Conservation (phyloP, 2,797 vertebrate species). For the Lagodon rhomboides region DNA sequence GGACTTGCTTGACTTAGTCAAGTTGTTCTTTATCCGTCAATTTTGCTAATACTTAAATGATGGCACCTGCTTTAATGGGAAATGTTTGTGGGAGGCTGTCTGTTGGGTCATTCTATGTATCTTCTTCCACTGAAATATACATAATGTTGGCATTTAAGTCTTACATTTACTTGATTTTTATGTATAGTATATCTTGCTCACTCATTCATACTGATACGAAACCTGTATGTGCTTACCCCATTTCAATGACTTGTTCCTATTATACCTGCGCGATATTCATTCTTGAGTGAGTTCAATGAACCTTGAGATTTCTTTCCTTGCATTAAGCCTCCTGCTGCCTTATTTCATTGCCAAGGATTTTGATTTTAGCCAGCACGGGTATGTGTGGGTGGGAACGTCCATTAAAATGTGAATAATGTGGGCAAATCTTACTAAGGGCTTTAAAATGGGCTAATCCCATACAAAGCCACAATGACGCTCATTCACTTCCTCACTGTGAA, state of each 20-base stretch:
- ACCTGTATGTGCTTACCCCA: background rate
- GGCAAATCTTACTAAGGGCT: slow-evolving; percentile 81
- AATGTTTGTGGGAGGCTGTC: too few species aligned
- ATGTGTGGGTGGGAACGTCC: slow-evolving; percentile 71
- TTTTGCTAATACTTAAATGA: too few species aligned
- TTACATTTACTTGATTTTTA: background rate
- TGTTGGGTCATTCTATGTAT: too few species aligned
- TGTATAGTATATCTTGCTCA: background rate
- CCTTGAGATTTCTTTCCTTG: slow-evolving; percentile 48
- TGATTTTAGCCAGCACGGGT: slow-evolving; percentile 54
- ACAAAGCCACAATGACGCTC: slow-evolving; percentile 79
- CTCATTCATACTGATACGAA: slow-evolving; percentile 10
- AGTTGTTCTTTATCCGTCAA: too few species aligned
- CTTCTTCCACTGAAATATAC: background rate
- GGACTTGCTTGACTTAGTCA: too few species aligned
- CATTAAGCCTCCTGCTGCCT: slow-evolving; percentile 50
- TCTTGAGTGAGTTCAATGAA: slow-evolving; percentile 51
- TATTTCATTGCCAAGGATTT: slow-evolving; percentile 62
- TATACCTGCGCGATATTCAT: slow-evolving; percentile 35
- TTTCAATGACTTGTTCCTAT: slow-evolving; percentile 29
- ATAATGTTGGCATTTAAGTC: background rate
- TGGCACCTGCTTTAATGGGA: too few species aligned
- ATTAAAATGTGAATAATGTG: slow-evolving; percentile 81
- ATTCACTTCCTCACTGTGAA: slow-evolving; percentile 75
- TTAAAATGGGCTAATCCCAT: slow-evolving; percentile 83